phyloP scores from a whole-genome alignment of 2,797 vertebrate genomes.

The Chromis chromis region DNA sequence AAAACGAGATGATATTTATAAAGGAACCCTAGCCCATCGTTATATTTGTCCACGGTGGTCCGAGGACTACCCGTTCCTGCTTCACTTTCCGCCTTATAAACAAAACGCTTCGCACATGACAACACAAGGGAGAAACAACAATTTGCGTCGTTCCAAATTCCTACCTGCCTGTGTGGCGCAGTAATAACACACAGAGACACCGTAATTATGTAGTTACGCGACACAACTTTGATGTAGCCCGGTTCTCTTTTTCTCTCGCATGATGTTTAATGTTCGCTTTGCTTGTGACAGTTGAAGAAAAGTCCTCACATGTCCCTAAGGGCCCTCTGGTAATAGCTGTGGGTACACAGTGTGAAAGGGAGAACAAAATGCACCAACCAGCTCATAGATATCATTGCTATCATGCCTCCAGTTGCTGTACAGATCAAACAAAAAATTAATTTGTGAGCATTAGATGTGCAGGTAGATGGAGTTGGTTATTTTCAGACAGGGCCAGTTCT shows the following conservation, averaged over 20 bases:
- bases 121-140: conserved; percentile 40
- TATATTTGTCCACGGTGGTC: conserved; percentile 38
- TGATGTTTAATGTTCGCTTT: neutral
- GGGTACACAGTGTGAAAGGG: neutral
- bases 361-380: neutral
- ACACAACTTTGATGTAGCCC: conserved; percentile 15
- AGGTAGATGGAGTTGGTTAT: neutral
- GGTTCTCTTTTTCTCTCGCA: conserved; percentile 8
- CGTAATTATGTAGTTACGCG: conserved; percentile 35
- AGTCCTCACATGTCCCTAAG: neutral
- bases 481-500: neutral
- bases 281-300: neutral
- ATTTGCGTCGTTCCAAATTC: conserved; percentile 18
- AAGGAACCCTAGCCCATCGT: conserved; percentile 29
- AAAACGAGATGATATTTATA: conserved; percentile 3
- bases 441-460: neutral
- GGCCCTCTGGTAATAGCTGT: neutral
- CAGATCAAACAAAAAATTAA: neutral
- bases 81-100: conserved; percentile 34
- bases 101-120: conserved; percentile 52
- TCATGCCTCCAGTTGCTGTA: neutral
- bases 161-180: conserved; percentile 38
- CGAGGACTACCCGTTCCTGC: conserved; percentile 45
- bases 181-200: conserved; percentile 36
- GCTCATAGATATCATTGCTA: neutral